phyloP scores from a whole-genome alignment of 2,888 invertebrate genomes.

The Ceraclea dissimilis region DNA sequence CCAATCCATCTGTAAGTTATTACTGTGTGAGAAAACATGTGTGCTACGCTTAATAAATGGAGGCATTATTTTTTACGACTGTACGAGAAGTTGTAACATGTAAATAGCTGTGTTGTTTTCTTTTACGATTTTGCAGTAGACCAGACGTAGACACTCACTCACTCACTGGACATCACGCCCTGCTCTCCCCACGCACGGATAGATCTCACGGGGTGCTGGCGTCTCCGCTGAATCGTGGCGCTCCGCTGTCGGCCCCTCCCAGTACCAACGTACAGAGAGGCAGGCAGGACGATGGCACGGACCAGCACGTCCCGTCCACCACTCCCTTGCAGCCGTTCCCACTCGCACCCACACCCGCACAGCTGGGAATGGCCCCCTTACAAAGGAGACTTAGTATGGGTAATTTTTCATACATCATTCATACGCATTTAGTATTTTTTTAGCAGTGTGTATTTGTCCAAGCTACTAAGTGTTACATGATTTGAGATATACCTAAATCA shows the following conservation, averaged over 20 bases:
- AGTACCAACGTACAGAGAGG: conserved; percentile 2
- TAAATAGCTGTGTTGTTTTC: no score
- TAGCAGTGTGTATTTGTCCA: background rate
- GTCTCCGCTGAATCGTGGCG: conserved; percentile 10
- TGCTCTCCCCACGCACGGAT: conserved; percentile 14
- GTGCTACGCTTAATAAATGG: no score
- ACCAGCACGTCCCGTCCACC: background rate
- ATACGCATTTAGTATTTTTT: background rate
- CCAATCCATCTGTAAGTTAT: conserved; percentile 25
- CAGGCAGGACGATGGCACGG: background rate
- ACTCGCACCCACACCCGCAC: conserved; percentile 89
- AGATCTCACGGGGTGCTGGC: conserved; percentile 8
- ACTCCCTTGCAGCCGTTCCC: conserved; percentile 48
- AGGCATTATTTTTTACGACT: no score
- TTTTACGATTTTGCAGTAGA: background rate
- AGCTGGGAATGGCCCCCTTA: conserved; percentile 81
- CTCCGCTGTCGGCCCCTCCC: conserved; percentile 17
- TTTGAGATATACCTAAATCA: no score
- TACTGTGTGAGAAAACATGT: no score
- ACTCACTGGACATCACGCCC: conserved; percentile 4
- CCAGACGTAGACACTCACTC: background rate
- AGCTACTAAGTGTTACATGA: no score
- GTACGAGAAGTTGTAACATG: no score
- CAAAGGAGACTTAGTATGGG: conserved; percentile 83
- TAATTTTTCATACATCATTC: conserved; percentile 33